Conservation (phyloP, 2,888 invertebrate species). For the Alsophila aescularia region DNA sequence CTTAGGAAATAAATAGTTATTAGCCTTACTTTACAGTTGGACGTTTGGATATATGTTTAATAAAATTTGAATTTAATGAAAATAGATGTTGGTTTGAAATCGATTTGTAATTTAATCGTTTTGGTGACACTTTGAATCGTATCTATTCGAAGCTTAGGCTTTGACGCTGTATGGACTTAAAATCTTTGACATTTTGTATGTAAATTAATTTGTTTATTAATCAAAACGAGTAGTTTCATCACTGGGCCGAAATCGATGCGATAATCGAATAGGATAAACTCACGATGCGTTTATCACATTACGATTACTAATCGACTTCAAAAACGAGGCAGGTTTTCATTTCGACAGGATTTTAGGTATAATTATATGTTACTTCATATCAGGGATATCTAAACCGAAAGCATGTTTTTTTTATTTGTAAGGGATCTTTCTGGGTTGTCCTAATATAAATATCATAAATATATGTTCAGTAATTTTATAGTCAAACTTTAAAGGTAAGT, state of each 20-base stretch:
- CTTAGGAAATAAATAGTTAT: conserved; percentile 14
- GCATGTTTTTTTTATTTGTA: too few species aligned
- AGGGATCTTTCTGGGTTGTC: too few species aligned
- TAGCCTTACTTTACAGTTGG: conserved; percentile 6
- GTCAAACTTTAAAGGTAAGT: too few species aligned
- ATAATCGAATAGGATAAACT: neutral
- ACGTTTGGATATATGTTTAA: conserved; percentile 1
- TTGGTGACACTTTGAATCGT: conserved; percentile 20
- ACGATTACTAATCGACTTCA: too few species aligned
- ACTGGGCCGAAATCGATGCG: neutral
- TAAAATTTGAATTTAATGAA: conserved; percentile 12
- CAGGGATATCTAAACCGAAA: too few species aligned
- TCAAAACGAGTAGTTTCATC: neutral
- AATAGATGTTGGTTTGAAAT: conserved; percentile 6
- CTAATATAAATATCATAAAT: too few species aligned
- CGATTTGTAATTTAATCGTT: conserved; percentile 19
- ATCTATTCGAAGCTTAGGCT: neutral
- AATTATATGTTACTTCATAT: too few species aligned
- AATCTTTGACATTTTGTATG: conserved; percentile 5
- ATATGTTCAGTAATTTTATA: too few species aligned
- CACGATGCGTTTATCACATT: too few species aligned
- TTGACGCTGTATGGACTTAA: conserved; percentile 4
- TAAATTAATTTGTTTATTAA: conserved; percentile 4
- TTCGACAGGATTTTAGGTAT: too few species aligned
- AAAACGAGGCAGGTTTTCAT: too few species aligned